A percentile compares a stretch with the other conserved stretches of the same genome.
phyloP scores from a whole-genome alignment of 2,888 invertebrate species.

The Polietes domitor region DNA sequence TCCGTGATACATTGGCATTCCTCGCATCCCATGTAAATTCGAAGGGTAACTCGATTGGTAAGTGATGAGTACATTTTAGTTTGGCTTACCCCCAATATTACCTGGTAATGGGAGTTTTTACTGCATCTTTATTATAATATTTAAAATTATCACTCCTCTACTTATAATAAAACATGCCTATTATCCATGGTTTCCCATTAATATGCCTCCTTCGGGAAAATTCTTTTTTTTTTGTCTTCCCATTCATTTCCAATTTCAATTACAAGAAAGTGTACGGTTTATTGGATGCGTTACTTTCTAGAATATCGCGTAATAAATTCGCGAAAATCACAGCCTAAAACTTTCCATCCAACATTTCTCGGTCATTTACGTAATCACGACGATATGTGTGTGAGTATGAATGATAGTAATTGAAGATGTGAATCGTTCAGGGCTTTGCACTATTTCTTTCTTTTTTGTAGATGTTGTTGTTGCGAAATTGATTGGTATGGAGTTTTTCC shows the following conservation, averaged over 20 bases:
- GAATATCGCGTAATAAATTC: neutral
- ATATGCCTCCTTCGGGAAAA: too few species aligned
- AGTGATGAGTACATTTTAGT: too few species aligned
- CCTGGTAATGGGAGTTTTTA: too few species aligned
- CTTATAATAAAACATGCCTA: too few species aligned
- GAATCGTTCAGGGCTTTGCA: neutral
- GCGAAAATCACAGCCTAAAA: neutral
- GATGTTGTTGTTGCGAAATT: neutral
- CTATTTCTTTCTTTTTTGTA: neutral
- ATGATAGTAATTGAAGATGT: conserved; percentile 7
- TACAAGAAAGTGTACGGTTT: neutral
- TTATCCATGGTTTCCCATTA: too few species aligned
- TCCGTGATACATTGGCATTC: too few species aligned
- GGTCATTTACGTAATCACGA: neutral
- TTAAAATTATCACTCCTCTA: too few species aligned
- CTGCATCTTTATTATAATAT: too few species aligned
- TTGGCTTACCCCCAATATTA: too few species aligned
- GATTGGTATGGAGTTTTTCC: neutral
- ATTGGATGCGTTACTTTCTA: neutral
- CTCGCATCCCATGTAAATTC: too few species aligned
- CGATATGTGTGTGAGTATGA: neutral
- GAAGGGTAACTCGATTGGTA: too few species aligned
- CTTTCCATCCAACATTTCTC: conserved; percentile 1
- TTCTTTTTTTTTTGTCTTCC: neutral
- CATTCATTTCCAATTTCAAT: neutral